Evolutionary conservation across 2,113 vertebrate genomes (phyloP), one percentile per base, ranked within the genome.

Genomic region (Eptatretus burgeri): DNA sequence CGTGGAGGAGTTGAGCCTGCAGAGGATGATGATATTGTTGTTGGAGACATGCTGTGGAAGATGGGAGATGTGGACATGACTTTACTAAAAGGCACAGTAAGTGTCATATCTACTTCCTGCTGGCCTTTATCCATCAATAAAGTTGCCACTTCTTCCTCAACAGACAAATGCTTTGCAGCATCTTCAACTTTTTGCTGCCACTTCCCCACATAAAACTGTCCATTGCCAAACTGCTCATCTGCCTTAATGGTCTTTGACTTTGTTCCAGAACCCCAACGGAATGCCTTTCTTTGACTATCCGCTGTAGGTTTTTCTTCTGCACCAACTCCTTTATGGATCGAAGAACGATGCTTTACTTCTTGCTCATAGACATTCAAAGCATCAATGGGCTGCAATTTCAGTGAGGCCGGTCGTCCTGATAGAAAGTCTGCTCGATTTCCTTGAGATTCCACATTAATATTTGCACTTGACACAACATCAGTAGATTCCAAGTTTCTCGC

Each of bases 21-120:
- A 17, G 56, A 60, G n/a, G 56, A 60, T 60, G 56, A 60, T 60
- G 56, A 60, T 11, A 17, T 60, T 60, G 56, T 20, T 60, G 56
- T 60, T 60, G 56, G 56, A 10, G 56, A 60, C 56, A 60, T 60
- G 56, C 56, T 20, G 10, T n/a, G 56, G n/a, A 60, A 60, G n/a
- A 20, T 17, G 9, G 56, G 56, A 11, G 56, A 60, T 17, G 20
- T 60, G 56, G 56, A 20, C n/a, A 60, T 17, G 20, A 20, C n/a
- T 60, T 60, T 60, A 20, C n/a, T 20, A 60, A 60, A 20, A 60
- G 56, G 56, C 56, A 20, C n/a, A 9, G 56, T 20, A n/a, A 60
- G n/a, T n/a, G n/a, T n/a, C 20, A n/a, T 13, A 20, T 60, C 56
- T 10, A 17, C n/a, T n/a, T 60, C 20, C 56, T 60, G 56, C 10